Evolutionary conservation across 2,888 invertebrate species (phyloP).

Genomic region (Pogonocherus hispidulus): DNA sequence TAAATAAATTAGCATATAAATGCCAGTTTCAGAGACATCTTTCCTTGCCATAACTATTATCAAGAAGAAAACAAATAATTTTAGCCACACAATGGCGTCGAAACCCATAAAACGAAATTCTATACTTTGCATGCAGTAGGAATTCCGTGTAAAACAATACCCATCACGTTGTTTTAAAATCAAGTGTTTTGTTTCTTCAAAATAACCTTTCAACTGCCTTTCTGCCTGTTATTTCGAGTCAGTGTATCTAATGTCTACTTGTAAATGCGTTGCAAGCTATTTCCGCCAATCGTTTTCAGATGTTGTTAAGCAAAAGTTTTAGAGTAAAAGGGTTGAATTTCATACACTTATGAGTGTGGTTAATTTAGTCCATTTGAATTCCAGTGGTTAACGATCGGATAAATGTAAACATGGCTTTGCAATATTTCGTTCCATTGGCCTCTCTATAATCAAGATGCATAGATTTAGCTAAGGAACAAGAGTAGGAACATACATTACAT

Average conservation of each 20-base stretch:
- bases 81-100: constrained; percentile 11
- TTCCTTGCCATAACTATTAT: not conserved
- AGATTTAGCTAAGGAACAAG: too few species aligned
- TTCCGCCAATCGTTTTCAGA: constrained; percentile 10
- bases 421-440: too few species aligned
- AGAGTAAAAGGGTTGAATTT: too few species aligned
- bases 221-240: constrained; percentile 1
- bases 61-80: constrained; percentile 20
- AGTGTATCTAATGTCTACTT: constrained; percentile 23
- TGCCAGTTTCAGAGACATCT: not conserved
- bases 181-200: not conserved
- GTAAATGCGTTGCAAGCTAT: not conserved
- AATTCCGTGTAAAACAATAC: constrained; percentile 41
- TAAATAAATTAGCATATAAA: not conserved
- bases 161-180: constrained; percentile 37
- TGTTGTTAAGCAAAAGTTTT: not conserved
- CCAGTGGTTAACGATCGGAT: too few species aligned
- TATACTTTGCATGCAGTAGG: constrained; percentile 37
- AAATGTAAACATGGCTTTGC: too few species aligned
- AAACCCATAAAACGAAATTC: constrained; percentile 37
- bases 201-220: not conserved
- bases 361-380: too few species aligned
- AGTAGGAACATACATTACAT: too few species aligned
- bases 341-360: too few species aligned
- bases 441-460: too few species aligned